A percentile compares a stretch with the other conserved stretches of the same genome.
These are phyloP conservation scores for Rhingia campestris DNA, from an alignment of 2,888 invertebrate species.

Conservation along the genomic window DNA sequence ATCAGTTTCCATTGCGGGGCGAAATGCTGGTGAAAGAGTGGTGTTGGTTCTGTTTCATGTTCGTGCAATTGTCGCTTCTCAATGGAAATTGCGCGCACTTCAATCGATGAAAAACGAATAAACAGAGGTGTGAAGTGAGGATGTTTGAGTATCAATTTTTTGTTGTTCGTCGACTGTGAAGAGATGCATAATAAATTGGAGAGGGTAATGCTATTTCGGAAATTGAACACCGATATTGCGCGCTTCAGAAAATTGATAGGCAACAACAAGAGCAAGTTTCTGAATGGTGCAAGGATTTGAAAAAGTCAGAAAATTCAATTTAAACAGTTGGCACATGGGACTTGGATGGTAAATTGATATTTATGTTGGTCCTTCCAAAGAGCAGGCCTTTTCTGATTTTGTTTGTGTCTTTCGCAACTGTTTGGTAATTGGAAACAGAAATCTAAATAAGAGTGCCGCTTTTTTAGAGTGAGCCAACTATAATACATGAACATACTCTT, in stretches of 20 bases:
- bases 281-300: conserved; percentile 17
- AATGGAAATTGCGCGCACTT: conserved; percentile 27
- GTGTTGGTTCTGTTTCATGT: conserved; percentile 48
- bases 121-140: conserved; percentile 21
- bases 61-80: conserved; percentile 33
- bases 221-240: conserved; percentile 54
- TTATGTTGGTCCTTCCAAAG: no score
- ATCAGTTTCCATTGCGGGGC: conserved; percentile 1
- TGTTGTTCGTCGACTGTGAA: conserved; percentile 24
- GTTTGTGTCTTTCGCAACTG: no score
- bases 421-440: no score
- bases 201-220: conserved; percentile 58
- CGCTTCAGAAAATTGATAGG: conserved; percentile 30
- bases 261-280: not conserved
- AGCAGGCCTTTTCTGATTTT: no score
- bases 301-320: conserved; percentile 38
- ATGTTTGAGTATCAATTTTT: not conserved
- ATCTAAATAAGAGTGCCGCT: no score
- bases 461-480: no score
- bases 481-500: no score
- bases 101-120: conserved; percentile 7
- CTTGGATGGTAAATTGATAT: not conserved
- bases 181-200: conserved; percentile 62
- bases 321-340: conserved; percentile 30
- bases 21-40: conserved; percentile 1